Conservation (phyloP, 2,888 invertebrate species). For the Dasypolia templi region DNA sequence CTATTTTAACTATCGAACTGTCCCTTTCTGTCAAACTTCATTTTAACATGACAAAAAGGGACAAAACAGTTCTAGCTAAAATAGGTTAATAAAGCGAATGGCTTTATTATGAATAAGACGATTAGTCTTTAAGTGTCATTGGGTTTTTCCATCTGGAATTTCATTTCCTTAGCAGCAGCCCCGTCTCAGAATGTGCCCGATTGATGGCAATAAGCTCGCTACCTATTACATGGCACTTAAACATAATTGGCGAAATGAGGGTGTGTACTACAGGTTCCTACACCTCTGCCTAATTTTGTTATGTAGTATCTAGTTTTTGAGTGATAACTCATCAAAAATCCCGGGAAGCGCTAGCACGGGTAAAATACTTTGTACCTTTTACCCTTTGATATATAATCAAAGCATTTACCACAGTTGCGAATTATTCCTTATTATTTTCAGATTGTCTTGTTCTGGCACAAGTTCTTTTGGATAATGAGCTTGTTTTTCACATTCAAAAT, state of each 20-base stretch:
- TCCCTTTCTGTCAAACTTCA: too few relatives aligned
- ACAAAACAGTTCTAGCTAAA: too few relatives aligned
- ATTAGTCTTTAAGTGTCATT: neutral
- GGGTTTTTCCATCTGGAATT: neutral
- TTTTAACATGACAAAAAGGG: too few relatives aligned
- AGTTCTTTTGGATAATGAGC: constrained; percentile 19
- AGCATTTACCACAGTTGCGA: neutral
- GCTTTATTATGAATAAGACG: too few relatives aligned
- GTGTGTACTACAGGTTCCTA: neutral
- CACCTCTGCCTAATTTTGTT: neutral
- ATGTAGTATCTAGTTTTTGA: neutral
- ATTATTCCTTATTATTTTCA: neutral
- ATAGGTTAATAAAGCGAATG: too few relatives aligned
- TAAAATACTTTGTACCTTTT: neutral
- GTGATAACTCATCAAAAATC: neutral
- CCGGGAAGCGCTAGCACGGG: neutral
- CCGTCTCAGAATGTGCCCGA: neutral
- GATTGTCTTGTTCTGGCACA: neutral
- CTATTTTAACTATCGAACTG: too few relatives aligned
- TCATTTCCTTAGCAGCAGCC: too few relatives aligned
- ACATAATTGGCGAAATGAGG: neutral
- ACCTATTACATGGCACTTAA: neutral
- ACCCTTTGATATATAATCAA: too few relatives aligned
- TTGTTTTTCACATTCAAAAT: constrained; percentile 23
- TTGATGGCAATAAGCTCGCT: neutral